These are phyloP conservation scores for Chaetoderma sp. DNA, from an alignment of 2,888 invertebrate genomes.

Conservation along the genomic window DNA sequence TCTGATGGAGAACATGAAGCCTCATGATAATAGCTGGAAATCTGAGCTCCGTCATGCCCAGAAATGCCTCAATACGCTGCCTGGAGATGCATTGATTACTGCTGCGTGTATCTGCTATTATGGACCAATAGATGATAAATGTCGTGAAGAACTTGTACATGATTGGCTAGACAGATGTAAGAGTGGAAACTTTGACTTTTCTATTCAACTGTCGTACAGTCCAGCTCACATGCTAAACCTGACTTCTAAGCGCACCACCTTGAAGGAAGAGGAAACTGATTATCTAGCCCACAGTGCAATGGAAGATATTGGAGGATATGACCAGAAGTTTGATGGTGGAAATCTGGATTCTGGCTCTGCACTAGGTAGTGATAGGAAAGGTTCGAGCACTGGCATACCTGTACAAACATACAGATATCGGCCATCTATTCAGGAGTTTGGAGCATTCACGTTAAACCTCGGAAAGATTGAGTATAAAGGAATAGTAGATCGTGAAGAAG, in stretches of 20 bases:
- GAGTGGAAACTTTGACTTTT: constrained; percentile 42
- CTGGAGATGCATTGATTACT: constrained; percentile 64
- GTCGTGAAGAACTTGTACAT: constrained; percentile 52
- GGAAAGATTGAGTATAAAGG: neutral
- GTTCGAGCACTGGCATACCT: neutral
- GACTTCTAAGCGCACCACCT: too few species aligned
- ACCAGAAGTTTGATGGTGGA: too few species aligned
- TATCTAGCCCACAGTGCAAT: too few species aligned
- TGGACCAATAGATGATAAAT: constrained; percentile 63
- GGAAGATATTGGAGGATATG: too few species aligned
- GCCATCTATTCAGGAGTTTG: constrained; percentile 1
- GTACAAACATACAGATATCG: neutral
- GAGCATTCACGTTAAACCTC: neutral
- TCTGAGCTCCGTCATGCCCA: constrained; percentile 57
- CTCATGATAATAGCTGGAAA: constrained; percentile 64
- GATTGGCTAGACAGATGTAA: constrained; percentile 63
- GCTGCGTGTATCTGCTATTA: constrained; percentile 64
- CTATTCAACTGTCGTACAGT: too few species aligned
- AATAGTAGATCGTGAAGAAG: neutral
- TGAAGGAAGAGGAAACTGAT: too few species aligned
- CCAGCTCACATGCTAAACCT: too few species aligned
- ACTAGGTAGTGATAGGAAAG: neutral
- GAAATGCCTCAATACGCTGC: constrained; percentile 53
- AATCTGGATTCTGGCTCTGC: neutral
- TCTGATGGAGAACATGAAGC: constrained; percentile 65